Evolutionary conservation across 2,888 invertebrate species (phyloP), one percentile per base, ranked within the genome.

Genomic region (Athetis lepigone): DNA sequence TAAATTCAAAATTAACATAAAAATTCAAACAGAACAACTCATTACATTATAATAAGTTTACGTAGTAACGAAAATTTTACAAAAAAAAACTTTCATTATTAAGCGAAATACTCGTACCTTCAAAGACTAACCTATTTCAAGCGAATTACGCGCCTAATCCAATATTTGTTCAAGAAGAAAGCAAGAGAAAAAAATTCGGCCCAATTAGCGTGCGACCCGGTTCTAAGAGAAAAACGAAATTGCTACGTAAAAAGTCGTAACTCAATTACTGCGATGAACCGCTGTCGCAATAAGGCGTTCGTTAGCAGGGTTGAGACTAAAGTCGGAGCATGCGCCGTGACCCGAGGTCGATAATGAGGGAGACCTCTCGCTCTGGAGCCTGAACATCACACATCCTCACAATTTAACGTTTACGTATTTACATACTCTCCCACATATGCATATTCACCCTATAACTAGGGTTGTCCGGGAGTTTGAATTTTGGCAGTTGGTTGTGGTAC

Each of bases 341-440:
- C 95, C 95, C 86, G 88, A 94, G 95, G 95, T 95, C 95, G 95
- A 95, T 95, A 95, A 95, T 95, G 95, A 95, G 93, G 86, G 87
- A 85, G 90, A 90, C 92, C 92, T 93, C 94, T 92, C 93, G 86
- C 93, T 92, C 92, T 88, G 88, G 83, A 91, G 88, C 88, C 89
- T 85, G 89, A 90, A 89, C 94, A 92, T 93, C 94, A 94, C 95
- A 95, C 95, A 95, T 93, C 92, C 94, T 87, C 86, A 93, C 90
- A 92, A 91, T 91, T 93, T 93, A 93, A 91, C 93, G 88, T 90
- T 89, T 88, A 90, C 92, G 90, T 94, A 93, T 94, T 94, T 94
- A 94, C 94, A 95, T 95, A 94, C 92, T 87, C 82, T 85, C 87
- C 86, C 90, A 93, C 93, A 94, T 93, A 93, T 94, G 93, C 93